Conservation (phyloP, 2,888 invertebrate species). For the Eupithecia vulgata region DNA sequence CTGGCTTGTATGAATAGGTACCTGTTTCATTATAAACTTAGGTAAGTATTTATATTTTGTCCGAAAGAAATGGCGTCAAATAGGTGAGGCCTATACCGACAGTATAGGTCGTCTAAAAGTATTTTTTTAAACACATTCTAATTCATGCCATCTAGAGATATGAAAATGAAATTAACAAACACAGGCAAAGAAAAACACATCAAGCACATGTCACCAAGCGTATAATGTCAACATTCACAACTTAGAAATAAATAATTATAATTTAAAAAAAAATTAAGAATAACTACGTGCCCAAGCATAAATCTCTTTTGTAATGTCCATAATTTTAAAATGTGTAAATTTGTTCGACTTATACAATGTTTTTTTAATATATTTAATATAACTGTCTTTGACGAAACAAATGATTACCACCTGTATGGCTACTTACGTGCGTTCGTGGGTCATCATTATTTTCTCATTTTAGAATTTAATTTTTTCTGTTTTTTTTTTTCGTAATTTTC, state of each 20-base stretch:
- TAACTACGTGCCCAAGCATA: conserved; percentile 20
- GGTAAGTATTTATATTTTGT: background rate
- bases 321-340: background rate
- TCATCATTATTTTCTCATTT: background rate
- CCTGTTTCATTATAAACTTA: background rate
- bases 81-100: background rate
- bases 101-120: background rate
- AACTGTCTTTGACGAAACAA: background rate
- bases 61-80: background rate
- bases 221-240: conserved; percentile 79
- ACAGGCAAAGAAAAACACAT: conserved; percentile 58
- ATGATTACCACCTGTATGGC: background rate
- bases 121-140: background rate
- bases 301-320: background rate
- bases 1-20: background rate
- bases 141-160: conserved; percentile 1
- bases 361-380: background rate
- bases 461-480: background rate
- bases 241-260: conserved; percentile 73
- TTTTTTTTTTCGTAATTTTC: background rate
- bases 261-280: conserved; percentile 31
- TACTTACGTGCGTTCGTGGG: background rate
- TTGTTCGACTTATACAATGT: background rate
- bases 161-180: conserved; percentile 24
- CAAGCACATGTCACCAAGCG: conserved; percentile 74